Base-by-base conservation (phyloP, 2,113 vertebrate species). In the Arenaria interpres region DNA sequence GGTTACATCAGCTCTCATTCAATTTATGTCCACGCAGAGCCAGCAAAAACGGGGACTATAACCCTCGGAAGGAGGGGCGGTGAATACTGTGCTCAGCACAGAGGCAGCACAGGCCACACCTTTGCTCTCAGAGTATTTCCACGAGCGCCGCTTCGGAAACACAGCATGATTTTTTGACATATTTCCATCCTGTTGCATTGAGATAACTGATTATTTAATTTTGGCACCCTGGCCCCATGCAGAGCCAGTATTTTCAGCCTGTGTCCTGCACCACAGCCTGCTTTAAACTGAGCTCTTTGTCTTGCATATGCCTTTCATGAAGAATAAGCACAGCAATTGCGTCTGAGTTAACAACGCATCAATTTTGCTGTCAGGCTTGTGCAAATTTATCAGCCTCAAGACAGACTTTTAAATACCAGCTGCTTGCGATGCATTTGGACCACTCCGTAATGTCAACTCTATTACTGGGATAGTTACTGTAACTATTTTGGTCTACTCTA, bases 281-380 rank as follows among this genome's bases (percentile, higher is more conserved):
- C 63, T 56, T 33, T 16, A 56, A 79, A 33, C 25, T 8, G 2
- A 28, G 57, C 33, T 43, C 53, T 35, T 5, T 43, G 9, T 25
- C 20, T 56, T 4, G 1, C 7, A 0, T 0, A 0, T 0, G 22
- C 11, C 2, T 32, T 30, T 43, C 56, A 5, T 4, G 3, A 77
- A 28, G 71, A 59, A 37, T 25, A 48, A 69, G 57, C 8, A 25
- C 46, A 51, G 67, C 32, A 72, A 25, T 10, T 66, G n/a, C 1
- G 0, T n/a, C 69, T 33, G 28, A 41, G 45, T 7, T 48, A 72
- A 11, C 3, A 7, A 35, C 2, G 0, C 78, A 50, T 46, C 43
- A 21, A 0, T 68, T 90, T 21, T 88, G 66, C 71, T 64, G 43
- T 20, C 72, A 63, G 75, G 5, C 37, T 63, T 27, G 10, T 46